phyloP scores from a whole-genome alignment of 2,113 vertebrate species.

The Gnathonemus longibarbis region DNA sequence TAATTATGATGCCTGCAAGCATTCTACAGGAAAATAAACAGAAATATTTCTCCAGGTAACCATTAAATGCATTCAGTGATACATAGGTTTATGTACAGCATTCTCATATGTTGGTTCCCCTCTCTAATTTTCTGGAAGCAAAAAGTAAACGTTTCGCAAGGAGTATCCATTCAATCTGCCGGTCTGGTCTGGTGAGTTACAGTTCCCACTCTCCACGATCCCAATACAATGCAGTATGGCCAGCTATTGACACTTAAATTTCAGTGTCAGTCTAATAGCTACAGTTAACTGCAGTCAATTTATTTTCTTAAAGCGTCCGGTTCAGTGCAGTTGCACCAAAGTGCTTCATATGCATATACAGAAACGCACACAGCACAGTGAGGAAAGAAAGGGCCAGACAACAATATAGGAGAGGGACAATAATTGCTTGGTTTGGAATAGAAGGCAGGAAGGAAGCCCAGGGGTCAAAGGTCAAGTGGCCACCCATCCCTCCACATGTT shows the following conservation, averaged over 20 bases:
- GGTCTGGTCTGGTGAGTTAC: background rate
- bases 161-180: background rate
- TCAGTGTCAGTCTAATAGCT: background rate
- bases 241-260: background rate
- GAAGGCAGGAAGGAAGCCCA: background rate
- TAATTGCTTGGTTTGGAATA: background rate
- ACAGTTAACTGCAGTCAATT: background rate
- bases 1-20: background rate
- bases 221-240: background rate
- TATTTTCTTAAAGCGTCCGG: background rate
- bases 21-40: background rate
- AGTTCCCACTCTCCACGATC: background rate
- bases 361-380: background rate
- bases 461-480: background rate
- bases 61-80: background rate
- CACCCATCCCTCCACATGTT: background rate
- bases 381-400: background rate
- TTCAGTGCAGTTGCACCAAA: background rate
- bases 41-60: background rate
- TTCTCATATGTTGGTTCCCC: background rate
- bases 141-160: background rate
- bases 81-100: background rate
- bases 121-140: background rate
- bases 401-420: background rate
- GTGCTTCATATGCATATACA: background rate